Conservation (phyloP, 2,797 vertebrate species). For the Falco columbarius region DNA sequence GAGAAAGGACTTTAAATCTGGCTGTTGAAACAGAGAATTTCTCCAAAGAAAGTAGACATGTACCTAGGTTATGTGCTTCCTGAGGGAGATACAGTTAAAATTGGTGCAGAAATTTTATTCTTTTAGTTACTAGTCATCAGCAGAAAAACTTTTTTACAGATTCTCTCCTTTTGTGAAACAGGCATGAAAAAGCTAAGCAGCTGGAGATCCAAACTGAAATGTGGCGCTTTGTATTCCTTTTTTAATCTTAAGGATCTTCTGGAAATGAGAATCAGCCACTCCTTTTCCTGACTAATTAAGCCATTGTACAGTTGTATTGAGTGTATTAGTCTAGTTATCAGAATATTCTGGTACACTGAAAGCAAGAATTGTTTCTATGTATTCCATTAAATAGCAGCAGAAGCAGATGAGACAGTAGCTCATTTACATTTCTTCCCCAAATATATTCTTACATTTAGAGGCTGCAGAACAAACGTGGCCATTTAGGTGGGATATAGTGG, state of each 20-base stretch:
- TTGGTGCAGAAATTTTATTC: constrained; percentile 33
- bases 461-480: neutral
- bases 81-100: constrained; percentile 7
- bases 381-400: neutral
- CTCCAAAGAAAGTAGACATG: neutral
- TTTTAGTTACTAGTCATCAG: neutral
- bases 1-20: constrained; percentile 5
- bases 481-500: neutral
- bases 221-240: neutral
- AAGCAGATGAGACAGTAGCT: neutral
- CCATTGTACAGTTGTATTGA: neutral
- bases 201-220: neutral
- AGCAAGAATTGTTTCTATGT: neutral
- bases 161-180: neutral
- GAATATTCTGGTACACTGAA: neutral
- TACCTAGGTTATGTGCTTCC: constrained; percentile 6
- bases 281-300: constrained; percentile 58
- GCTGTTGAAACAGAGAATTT: constrained; percentile 2
- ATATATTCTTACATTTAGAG: neutral
- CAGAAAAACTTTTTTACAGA: constrained; percentile 25
- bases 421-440: neutral
- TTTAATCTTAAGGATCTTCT: constrained; percentile 27
- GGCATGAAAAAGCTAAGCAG: neutral
- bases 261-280: constrained; percentile 17
- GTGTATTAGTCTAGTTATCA: constrained; percentile 15